phyloP scores from a whole-genome alignment of 2,113 vertebrate genomes.

The Loxodonta africana region DNA sequence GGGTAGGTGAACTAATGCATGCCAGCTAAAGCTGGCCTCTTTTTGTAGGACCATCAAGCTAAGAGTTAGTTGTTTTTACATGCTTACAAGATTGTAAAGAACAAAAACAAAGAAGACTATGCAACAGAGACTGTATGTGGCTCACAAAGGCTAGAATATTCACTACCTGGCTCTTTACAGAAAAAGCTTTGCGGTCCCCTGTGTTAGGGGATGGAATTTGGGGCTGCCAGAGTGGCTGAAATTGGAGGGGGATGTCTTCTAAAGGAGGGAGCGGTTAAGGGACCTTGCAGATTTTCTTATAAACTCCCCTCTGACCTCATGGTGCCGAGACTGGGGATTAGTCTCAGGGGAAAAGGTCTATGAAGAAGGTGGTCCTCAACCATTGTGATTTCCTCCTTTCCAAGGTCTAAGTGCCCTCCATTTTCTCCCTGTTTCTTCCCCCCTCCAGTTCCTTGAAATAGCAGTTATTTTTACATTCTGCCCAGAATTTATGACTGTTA shows the following conservation, averaged over 20 bases:
- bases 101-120: background rate
- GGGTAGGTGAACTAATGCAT: background rate
- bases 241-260: background rate
- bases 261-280: background rate
- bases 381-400: background rate
- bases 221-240: background rate
- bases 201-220: background rate
- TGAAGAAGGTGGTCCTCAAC: background rate
- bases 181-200: background rate
- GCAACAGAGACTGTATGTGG: background rate
- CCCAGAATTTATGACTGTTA: conserved; percentile 5
- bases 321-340: background rate
- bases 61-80: background rate
- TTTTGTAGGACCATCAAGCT: background rate
- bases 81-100: conserved; percentile 26
- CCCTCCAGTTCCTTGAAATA: conserved; percentile 37
- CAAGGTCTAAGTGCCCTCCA: background rate
- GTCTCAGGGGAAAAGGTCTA: background rate
- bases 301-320: background rate
- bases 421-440: conserved; percentile 26
- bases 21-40: background rate
- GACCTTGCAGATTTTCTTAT: background rate
- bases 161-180: background rate
- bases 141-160: conserved; percentile 38
- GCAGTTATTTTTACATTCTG: conserved; percentile 37